A percentile compares a stretch with the other conserved stretches of the same genome.
Evolutionary conservation across 37 sponge, comb jelly and placozoan genomes (phyloP).

Genomic region (Oscarella lobularis): DNA sequence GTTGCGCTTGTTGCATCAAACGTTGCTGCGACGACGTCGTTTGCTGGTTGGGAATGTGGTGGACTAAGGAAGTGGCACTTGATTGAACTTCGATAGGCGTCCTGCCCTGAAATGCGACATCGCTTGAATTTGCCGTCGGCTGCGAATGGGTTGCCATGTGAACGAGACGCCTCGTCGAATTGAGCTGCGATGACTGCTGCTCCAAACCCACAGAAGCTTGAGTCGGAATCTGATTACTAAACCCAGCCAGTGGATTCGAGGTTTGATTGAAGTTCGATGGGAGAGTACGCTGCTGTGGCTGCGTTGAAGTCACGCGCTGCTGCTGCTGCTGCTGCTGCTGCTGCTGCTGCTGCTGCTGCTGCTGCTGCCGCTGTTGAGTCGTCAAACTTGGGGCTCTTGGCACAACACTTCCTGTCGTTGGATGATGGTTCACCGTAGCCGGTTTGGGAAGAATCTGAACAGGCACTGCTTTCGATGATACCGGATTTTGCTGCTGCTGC

Average conservation of each 20-base stretch:
- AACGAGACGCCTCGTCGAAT: too few species aligned
- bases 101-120: too few species aligned
- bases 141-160: background rate
- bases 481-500: background rate
- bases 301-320: background rate
- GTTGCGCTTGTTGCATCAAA: background rate
- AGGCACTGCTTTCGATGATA: background rate
- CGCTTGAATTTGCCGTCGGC: too few species aligned
- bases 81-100: background rate
- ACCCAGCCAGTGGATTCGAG: background rate
- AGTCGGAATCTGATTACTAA: background rate
- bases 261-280: background rate
- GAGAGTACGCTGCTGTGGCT: background rate
- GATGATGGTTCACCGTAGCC: too few species aligned
- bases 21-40: background rate
- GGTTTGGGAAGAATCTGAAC: background rate
- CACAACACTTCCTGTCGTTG: too few species aligned
- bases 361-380: background rate
- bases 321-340: background rate
- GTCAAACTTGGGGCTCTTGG: too few species aligned
- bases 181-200: background rate
- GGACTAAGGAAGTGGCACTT: background rate
- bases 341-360: background rate
- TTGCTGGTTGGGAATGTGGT: background rate
- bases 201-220: background rate